Evolutionary conservation across 2,888 invertebrate species (phyloP).

Genomic region (Holacanthella duospinosa): DNA sequence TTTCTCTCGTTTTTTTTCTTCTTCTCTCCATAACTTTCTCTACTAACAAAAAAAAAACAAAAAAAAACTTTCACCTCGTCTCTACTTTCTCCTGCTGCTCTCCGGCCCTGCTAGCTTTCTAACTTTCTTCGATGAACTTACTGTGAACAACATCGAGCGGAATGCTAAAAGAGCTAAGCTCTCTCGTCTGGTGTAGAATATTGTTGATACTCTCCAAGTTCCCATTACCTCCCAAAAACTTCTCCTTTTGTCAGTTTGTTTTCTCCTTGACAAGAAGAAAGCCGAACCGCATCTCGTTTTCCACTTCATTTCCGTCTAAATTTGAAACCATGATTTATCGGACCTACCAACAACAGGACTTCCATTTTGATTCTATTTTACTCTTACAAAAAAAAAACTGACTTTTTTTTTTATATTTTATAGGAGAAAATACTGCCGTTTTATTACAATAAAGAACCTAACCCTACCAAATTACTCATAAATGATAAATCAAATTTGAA

Average conservation of each 20-base stretch:
- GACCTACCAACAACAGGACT: not conserved
- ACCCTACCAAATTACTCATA: too few species aligned
- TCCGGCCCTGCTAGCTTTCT: not conserved
- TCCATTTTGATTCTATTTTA: not conserved
- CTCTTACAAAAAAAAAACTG: too few species aligned
- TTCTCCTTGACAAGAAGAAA: conserved; percentile 1
- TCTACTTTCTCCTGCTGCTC: not conserved
- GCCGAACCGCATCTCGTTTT: conserved; percentile 17
- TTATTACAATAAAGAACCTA: too few species aligned
- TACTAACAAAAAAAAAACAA: not conserved
- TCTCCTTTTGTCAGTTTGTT: not conserved
- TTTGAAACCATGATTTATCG: conserved; percentile 13
- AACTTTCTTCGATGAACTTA: too few species aligned
- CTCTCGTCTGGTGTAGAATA: too few species aligned
- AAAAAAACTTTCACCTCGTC: not conserved
- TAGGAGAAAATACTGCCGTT: too few species aligned
- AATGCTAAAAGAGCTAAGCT: too few species aligned
- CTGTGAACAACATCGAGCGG: too few species aligned
- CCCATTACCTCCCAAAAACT: not conserved
- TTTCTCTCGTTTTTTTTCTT: not conserved
- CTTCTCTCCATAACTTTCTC: not conserved
- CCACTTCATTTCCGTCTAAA: conserved; percentile 15
- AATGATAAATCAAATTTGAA: too few species aligned
- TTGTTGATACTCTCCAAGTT: not conserved
- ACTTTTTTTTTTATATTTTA: too few species aligned